Evolutionary conservation across 1,140 invertebrate species (phyloP).

Genomic region (Solen grandis): DNA sequence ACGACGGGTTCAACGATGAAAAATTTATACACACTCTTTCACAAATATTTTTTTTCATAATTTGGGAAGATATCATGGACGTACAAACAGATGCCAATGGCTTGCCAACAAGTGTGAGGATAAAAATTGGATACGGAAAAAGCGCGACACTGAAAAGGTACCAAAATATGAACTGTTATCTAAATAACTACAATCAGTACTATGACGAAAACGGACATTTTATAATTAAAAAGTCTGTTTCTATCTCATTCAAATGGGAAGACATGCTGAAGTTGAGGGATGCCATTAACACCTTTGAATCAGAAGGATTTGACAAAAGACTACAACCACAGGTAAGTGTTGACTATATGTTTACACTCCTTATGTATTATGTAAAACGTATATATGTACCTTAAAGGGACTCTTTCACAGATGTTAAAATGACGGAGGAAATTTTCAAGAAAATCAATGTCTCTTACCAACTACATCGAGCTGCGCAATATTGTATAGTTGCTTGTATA

Average conservation of each 20-base stretch:
- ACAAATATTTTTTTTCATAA: too few relatives aligned
- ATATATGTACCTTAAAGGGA: too few relatives aligned
- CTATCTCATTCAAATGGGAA: background rate
- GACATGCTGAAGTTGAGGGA: background rate
- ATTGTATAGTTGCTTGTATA: too few relatives aligned
- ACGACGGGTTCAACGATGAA: too few relatives aligned
- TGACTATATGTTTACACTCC: too few relatives aligned
- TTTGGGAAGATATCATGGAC: too few relatives aligned
- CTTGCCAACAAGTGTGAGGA: background rate
- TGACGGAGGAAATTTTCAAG: too few relatives aligned
- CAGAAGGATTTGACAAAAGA: background rate
- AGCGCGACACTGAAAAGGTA: background rate
- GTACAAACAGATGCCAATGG: background rate
- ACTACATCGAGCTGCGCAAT: too few relatives aligned
- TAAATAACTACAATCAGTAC: background rate
- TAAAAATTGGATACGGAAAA: background rate
- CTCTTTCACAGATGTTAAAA: too few relatives aligned
- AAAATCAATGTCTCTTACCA: too few relatives aligned
- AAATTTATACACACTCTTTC: too few relatives aligned
- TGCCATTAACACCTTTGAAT: background rate
- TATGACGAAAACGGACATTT: background rate
- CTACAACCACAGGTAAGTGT: background rate
- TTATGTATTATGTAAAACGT: too few relatives aligned
- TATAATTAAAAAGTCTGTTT: background rate
- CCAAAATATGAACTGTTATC: background rate